Percentiles rank a stretch among this genome's conserved stretches.
phyloP scores from a whole-genome alignment of 2,888 invertebrate genomes.

The Sinohyriopsis cumingii region DNA sequence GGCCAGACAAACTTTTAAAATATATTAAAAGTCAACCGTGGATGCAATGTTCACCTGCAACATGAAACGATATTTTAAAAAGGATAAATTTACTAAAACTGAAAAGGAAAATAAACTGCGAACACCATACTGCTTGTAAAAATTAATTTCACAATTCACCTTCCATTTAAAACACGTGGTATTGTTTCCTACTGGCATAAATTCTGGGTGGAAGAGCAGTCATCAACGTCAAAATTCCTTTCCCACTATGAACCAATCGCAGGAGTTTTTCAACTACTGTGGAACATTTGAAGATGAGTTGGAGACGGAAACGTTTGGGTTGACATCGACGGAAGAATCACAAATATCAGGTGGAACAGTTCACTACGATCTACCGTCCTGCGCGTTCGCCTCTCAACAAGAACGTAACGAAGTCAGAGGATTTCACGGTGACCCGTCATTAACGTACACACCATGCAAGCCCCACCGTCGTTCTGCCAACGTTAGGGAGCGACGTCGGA shows the following conservation, averaged over 20 bases:
- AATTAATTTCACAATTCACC: neutral
- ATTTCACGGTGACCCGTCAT: constrained; percentile 9
- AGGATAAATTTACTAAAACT: constrained; percentile 5
- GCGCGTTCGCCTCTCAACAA: constrained; percentile 18
- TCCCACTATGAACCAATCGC: constrained; percentile 21
- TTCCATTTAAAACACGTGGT: neutral
- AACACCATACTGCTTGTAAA: neutral
- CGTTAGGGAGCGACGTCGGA: constrained; percentile 96
- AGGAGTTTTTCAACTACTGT: constrained; percentile 44
- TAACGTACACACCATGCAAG: constrained; percentile 17
- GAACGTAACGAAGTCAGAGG: constrained; percentile 18
- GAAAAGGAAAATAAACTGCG: neutral
- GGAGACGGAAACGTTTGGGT: constrained; percentile 8
- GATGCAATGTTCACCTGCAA: too few relatives aligned
- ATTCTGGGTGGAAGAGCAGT: neutral
- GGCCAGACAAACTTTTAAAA: too few relatives aligned
- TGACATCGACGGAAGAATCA: constrained; percentile 1
- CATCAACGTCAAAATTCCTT: too few relatives aligned
- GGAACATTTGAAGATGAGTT: constrained; percentile 44
- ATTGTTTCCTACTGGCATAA: neutral
- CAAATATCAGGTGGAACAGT: neutral
- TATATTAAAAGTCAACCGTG: too few relatives aligned
- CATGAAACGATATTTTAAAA: too few relatives aligned
- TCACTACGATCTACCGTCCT: constrained; percentile 20
- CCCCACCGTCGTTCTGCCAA: constrained; percentile 90